Conservation (phyloP, 2,113 vertebrate species). For the Trochalopteron elliotii region DNA sequence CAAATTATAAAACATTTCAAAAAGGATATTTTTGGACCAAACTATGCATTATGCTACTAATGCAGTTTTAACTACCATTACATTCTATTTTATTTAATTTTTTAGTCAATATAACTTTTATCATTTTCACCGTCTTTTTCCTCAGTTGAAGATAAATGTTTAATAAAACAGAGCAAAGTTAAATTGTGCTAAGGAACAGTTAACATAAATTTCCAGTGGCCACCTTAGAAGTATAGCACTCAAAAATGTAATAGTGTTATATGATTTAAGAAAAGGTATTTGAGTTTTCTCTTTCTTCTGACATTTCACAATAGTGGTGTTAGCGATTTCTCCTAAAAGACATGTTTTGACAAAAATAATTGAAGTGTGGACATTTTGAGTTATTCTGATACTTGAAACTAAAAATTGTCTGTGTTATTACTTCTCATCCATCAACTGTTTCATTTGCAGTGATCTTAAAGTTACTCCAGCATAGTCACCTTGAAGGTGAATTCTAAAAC, state of each 20-base stretch:
- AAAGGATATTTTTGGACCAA: not conserved
- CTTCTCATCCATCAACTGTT: conserved; percentile 54
- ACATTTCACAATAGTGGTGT: conserved; percentile 42
- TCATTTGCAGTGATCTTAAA: conserved; percentile 63
- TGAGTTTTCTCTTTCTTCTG: conserved; percentile 65
- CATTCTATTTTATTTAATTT: not conserved
- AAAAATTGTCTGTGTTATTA: conserved; percentile 24
- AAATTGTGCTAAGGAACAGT: not conserved
- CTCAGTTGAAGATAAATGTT: conserved; percentile 41
- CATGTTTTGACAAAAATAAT: conserved; percentile 65
- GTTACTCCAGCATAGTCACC: not conserved
- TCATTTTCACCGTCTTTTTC: not conserved
- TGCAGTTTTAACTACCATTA: not conserved
- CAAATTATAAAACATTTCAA: not conserved
- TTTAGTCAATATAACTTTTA: not conserved
- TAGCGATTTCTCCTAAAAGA: conserved; percentile 57
- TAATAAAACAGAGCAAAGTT: conserved; percentile 24
- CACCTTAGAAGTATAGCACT: not conserved
- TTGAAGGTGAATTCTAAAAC: conserved; percentile 54
- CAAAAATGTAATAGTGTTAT: conserved; percentile 26
- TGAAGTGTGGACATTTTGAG: conserved; percentile 64
- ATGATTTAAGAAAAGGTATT: conserved; percentile 20
- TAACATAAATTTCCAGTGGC: conserved; percentile 58
- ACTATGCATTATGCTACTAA: not conserved
- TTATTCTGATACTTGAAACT: conserved; percentile 66